Conservation (phyloP, 1,140 invertebrate species). For the Carposina sasakii region DNA sequence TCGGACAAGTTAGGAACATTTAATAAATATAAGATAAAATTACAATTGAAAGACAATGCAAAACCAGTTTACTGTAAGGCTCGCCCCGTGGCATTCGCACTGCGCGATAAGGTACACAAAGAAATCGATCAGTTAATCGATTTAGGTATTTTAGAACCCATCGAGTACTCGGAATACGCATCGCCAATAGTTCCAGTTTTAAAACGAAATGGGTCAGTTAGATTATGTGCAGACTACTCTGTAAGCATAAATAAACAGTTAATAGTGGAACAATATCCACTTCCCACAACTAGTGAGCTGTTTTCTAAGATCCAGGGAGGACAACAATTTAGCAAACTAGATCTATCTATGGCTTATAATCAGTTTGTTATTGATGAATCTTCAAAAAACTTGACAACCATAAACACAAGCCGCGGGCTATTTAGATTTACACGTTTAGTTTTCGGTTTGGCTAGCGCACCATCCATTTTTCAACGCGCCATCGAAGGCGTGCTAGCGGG, state of each 20-base stretch:
- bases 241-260: background rate
- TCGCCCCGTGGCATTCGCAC: background rate
- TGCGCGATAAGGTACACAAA: background rate
- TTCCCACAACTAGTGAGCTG: background rate
- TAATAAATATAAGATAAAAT: constrained; percentile 3
- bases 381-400: background rate
- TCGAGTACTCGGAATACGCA: background rate
- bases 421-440: background rate
- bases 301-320: background rate
- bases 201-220: background rate
- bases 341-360: background rate
- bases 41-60: background rate
- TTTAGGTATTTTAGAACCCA: background rate
- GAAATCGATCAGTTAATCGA: background rate
- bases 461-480: background rate
- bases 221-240: background rate
- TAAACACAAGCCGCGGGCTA: background rate
- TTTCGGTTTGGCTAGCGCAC: background rate
- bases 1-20: background rate
- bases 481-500: background rate
- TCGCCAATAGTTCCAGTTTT: no score
- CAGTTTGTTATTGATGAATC: background rate
- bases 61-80: background rate
- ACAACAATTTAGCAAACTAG: background rate
- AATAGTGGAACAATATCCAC: background rate